Evolutionary conservation across 2,113 vertebrate genomes (phyloP).

Genomic region (Myodes glareolus): DNA sequence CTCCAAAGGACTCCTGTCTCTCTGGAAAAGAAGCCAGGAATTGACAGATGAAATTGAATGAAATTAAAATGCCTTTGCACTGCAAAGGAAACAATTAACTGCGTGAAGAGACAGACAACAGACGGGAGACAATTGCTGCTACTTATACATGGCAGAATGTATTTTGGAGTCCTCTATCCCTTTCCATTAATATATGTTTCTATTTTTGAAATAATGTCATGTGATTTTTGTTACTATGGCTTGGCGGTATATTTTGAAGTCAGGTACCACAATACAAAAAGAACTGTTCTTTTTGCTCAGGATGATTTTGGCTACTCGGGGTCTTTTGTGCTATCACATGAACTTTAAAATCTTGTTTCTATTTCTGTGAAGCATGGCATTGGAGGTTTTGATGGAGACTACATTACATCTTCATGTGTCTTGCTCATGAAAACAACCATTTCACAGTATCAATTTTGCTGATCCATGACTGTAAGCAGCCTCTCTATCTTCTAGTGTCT

Average conservation of each 20-base stretch:
- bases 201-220: background rate
- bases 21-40: background rate
- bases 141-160: background rate
- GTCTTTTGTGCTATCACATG: background rate
- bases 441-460: background rate
- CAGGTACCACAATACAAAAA: background rate
- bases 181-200: background rate
- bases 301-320: background rate
- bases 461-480: background rate
- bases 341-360: background rate
- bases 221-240: background rate
- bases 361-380: background rate
- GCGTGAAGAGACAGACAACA: background rate
- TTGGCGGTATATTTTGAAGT: background rate
- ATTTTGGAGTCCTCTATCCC: background rate
- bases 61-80: background rate
- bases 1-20: background rate
- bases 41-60: background rate
- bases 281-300: background rate
- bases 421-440: background rate
- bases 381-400: background rate
- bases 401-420: background rate
- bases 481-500: background rate
- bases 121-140: background rate
- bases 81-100: background rate